phyloP scores from a whole-genome alignment of 2,888 invertebrate genomes.

The Acleris literana region DNA sequence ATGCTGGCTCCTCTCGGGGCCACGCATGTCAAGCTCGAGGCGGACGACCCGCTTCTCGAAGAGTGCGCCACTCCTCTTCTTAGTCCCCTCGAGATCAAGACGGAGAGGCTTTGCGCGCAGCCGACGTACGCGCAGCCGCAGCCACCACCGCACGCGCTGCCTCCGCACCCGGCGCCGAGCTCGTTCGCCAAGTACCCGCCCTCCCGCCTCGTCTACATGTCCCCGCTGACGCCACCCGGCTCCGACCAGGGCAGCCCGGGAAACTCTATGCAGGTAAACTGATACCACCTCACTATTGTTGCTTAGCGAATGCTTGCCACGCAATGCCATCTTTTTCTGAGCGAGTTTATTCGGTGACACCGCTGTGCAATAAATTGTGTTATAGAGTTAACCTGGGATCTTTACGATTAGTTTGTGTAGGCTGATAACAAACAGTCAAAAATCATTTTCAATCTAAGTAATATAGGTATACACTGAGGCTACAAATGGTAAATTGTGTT shows the following conservation, averaged over 20 bases:
- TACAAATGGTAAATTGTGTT: too few relatives aligned
- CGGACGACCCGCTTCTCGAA: slow-evolving; percentile 84
- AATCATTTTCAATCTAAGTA: too few relatives aligned
- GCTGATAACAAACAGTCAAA: too few relatives aligned
- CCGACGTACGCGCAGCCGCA: slow-evolving; percentile 72
- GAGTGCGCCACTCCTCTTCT: slow-evolving; percentile 87
- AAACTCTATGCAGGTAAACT: slow-evolving; percentile 84
- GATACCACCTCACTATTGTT: slow-evolving; percentile 28
- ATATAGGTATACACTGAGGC: too few relatives aligned
- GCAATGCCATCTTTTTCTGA: slow-evolving; percentile 63
- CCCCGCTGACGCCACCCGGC: slow-evolving; percentile 93
- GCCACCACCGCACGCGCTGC: slow-evolving; percentile 54
- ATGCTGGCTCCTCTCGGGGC: slow-evolving; percentile 88
- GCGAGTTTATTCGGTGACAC: slow-evolving; percentile 53
- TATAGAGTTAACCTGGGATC: too few relatives aligned
- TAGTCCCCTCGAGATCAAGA: slow-evolving; percentile 92
- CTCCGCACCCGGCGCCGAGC: slow-evolving; percentile 62
- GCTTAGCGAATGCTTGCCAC: slow-evolving; percentile 64
- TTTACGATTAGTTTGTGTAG: too few relatives aligned
- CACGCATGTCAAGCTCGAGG: slow-evolving; percentile 91
- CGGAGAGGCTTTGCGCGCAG: slow-evolving; percentile 86
- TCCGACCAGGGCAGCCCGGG: slow-evolving; percentile 94
- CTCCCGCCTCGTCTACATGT: slow-evolving; percentile 87
- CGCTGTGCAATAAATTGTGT: slow-evolving; percentile 4
- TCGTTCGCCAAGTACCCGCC: slow-evolving; percentile 76